Conservation (phyloP, 2,113 vertebrate genomes). For the Eulemur rufifrons region DNA sequence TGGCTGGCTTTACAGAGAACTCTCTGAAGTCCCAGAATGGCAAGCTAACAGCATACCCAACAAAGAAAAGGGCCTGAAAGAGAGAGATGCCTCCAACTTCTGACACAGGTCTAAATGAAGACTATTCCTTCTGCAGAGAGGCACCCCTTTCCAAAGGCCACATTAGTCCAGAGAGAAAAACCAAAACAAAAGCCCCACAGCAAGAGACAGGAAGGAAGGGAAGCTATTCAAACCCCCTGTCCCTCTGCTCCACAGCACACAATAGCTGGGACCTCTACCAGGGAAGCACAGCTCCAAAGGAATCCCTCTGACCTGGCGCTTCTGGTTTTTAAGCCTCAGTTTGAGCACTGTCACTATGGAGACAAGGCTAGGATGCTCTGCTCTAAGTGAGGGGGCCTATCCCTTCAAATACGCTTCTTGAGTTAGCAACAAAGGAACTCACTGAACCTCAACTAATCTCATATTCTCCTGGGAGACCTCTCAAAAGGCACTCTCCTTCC, state of each 20-base stretch:
- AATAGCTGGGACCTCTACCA: slow-evolving; percentile 15
- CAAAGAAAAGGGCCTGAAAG: neutral
- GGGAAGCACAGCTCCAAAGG: slow-evolving; percentile 62
- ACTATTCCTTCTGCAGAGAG: neutral
- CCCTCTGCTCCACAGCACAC: neutral
- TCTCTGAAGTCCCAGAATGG: neutral
- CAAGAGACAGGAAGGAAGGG: slow-evolving; percentile 55
- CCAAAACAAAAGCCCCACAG: slow-evolving; percentile 46
- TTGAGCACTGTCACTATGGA: slow-evolving; percentile 83
- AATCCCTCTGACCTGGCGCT: slow-evolving; percentile 71
- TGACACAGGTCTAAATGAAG: slow-evolving; percentile 44
- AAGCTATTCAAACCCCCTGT: slow-evolving; percentile 31
- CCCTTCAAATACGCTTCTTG: slow-evolving; percentile 82
- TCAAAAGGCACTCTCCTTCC: slow-evolving; percentile 62
- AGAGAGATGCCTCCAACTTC: neutral
- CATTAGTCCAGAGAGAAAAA: slow-evolving; percentile 22
- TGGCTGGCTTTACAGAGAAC: neutral
- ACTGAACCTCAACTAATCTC: slow-evolving; percentile 87
- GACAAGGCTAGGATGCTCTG: slow-evolving; percentile 82
- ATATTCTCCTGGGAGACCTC: slow-evolving; percentile 75
- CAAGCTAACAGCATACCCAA: neutral
- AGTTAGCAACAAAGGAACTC: slow-evolving; percentile 83
- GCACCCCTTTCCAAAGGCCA: slow-evolving; percentile 16
- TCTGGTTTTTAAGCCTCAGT: slow-evolving; percentile 73
- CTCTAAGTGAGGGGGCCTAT: slow-evolving; percentile 79